Evolutionary conservation across 2,797 vertebrate genomes (phyloP).

Genomic region (Coranthus polyacanthus): DNA sequence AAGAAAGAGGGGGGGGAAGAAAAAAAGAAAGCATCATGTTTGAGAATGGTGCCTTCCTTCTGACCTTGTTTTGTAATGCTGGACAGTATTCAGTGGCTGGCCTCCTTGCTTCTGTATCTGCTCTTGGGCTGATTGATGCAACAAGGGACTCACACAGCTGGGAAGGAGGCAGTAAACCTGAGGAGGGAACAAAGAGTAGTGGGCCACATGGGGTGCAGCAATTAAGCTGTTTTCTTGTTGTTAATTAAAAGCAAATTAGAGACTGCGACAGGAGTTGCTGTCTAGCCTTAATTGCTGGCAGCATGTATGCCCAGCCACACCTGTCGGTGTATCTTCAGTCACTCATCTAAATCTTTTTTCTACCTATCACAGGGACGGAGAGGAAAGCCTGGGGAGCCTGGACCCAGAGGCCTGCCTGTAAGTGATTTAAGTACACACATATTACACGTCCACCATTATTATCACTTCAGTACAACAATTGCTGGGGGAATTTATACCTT

Average conservation of each 20-base stretch:
- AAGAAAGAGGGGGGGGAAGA: neutral
- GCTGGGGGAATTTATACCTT: neutral
- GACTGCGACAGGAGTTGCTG: conserved; percentile 76
- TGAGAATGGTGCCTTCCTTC: conserved; percentile 16
- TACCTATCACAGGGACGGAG: conserved; percentile 88
- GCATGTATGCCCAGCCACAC: conserved; percentile 72
- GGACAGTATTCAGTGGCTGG: conserved; percentile 35
- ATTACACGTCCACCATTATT: neutral
- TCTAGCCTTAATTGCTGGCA: conserved; percentile 79
- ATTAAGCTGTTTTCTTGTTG: conserved; percentile 86
- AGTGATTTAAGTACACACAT: conserved; percentile 75
- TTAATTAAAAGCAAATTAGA: conserved; percentile 89
- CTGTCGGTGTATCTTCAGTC: conserved; percentile 66
- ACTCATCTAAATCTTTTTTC: conserved; percentile 46
- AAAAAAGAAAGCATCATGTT: conserved; percentile 29
- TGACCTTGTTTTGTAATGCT: conserved; percentile 50
- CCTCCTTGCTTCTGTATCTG: conserved; percentile 46
- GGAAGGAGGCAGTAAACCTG: conserved; percentile 78
- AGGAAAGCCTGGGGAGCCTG: conserved; percentile 91
- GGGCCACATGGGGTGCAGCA: conserved; percentile 81
- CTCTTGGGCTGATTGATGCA: conserved; percentile 81
- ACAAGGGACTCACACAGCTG: conserved; percentile 76
- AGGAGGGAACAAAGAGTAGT: conserved; percentile 79
- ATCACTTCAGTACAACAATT: neutral
- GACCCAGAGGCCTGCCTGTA: conserved; percentile 90